Evolutionary conservation across 2,113 vertebrate genomes (phyloP), one percentile per base, ranked within the genome.

Genomic region (Recurvirostra avosetta): DNA sequence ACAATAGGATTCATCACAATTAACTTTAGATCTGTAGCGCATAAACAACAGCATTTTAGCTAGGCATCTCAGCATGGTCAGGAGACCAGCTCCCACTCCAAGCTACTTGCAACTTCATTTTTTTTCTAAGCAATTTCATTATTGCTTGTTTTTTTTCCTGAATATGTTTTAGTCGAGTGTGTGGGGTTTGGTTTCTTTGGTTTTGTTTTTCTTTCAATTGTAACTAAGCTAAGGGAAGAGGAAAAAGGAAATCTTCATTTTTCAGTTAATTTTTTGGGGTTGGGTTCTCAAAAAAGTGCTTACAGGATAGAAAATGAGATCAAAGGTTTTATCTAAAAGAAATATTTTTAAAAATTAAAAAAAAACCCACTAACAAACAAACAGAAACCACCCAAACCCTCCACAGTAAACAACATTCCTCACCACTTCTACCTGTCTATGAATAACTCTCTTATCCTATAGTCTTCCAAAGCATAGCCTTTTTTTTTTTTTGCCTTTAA

Each of bases 321-420:
- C 22, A 73, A 74, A 75, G 2, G 5, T 5, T 32, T 52, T 25
- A 40, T 26, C 9, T 40, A 52, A 62, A 55, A 49, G 16, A 41
- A 78, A 11, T 49, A 34, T 32, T 58, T 52, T 49, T 11, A 2
- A 5, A 65, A 22, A 41, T 61, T 58, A 38, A 14, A 27, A 43
- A 12, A 27, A 21, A 22, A 52, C 2, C 40, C 40, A 40, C 40
- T 49, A 56, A 56, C 12, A 52, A 20, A 13, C 20, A 59, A n/a
- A 38, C 2, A 2, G 8, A 66, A 86, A 5, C 7, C 3, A 1
- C 26, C 4, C 12, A 72, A 40, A 50, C 4, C 7, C 30, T 73
- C 12, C 27, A 59, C 32, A 78, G 10, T 38, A 73, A 78, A 34
- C 6, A n/a, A 2, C 26, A 53, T 49, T 90, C 18, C 23, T 79